Evolutionary conservation across 2,888 invertebrate species (phyloP).

Genomic region (Calameuta idolon): DNA sequence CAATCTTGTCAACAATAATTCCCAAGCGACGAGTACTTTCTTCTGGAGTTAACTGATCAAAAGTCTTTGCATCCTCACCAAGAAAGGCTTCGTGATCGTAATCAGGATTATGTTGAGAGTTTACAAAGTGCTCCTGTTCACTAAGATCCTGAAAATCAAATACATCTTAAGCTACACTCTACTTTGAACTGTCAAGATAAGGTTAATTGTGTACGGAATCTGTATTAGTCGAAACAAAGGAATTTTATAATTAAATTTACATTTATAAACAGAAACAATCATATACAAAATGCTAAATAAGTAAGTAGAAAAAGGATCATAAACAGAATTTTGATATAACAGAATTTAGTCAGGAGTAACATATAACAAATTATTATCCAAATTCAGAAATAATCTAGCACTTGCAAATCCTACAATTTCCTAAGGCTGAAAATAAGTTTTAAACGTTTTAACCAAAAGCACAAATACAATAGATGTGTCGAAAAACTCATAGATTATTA

Average conservation of each 20-base stretch:
- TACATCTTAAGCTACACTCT: constrained; percentile 21
- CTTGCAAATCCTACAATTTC: not conserved
- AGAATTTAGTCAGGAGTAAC: not conserved
- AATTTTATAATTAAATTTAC: not conserved
- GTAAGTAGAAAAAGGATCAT: too few relatives aligned
- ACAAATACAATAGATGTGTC: not conserved
- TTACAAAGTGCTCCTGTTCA: constrained; percentile 83
- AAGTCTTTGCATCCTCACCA: constrained; percentile 94
- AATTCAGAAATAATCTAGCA: not conserved
- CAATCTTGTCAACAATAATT: constrained; percentile 93
- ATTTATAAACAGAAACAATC: not conserved
- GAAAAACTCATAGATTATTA: not conserved
- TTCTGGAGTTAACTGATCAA: constrained; percentile 93
- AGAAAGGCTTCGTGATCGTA: constrained; percentile 98
- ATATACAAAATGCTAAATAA: too few relatives aligned
- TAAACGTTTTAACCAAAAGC: not conserved
- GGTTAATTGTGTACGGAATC: not conserved
- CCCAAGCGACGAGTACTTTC: constrained; percentile 92
- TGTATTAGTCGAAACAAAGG: not conserved
- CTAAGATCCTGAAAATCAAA: constrained; percentile 73
- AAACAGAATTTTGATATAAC: not conserved
- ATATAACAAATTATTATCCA: not conserved
- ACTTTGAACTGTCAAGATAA: not conserved
- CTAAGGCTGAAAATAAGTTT: not conserved
- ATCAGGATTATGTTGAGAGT: constrained; percentile 86